These are phyloP conservation scores for Nyctibius grandis DNA, from an alignment of 2,797 vertebrate species.

Conservation along the genomic window DNA sequence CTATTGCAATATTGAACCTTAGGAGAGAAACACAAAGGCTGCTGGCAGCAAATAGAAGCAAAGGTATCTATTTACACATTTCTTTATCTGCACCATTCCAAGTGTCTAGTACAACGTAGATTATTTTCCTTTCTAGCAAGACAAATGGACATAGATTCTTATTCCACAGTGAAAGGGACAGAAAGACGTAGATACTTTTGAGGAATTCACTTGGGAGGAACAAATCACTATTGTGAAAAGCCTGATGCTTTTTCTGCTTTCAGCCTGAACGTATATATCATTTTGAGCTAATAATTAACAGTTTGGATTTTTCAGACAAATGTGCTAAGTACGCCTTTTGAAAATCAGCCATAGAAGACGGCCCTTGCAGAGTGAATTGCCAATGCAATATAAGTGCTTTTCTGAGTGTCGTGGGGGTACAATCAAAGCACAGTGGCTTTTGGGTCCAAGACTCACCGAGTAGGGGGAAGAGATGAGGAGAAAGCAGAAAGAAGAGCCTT, in stretches of 20 bases:
- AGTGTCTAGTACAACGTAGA: background rate
- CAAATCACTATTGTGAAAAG: background rate
- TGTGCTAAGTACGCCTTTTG: background rate
- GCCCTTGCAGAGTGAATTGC: background rate
- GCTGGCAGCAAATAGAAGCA: background rate
- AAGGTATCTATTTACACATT: background rate
- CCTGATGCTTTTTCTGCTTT: background rate
- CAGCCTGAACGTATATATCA: background rate
- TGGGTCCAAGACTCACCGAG: background rate
- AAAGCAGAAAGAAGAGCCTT: background rate
- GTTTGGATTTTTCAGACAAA: background rate
- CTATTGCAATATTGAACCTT: background rate
- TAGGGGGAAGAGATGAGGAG: background rate
- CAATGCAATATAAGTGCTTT: background rate
- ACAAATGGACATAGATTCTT: background rate
- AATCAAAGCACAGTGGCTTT: background rate
- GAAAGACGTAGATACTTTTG: background rate
- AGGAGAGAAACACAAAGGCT: background rate
- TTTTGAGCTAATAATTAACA: background rate
- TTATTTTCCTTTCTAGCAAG: background rate
- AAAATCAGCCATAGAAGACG: background rate
- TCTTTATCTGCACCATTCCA: background rate
- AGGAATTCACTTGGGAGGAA: background rate
- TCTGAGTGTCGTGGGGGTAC: background rate
- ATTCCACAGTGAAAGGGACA: background rate